Evolutionary conservation across 2,113 vertebrate species (phyloP).

Genomic region (Spheniscus mendiculus): DNA sequence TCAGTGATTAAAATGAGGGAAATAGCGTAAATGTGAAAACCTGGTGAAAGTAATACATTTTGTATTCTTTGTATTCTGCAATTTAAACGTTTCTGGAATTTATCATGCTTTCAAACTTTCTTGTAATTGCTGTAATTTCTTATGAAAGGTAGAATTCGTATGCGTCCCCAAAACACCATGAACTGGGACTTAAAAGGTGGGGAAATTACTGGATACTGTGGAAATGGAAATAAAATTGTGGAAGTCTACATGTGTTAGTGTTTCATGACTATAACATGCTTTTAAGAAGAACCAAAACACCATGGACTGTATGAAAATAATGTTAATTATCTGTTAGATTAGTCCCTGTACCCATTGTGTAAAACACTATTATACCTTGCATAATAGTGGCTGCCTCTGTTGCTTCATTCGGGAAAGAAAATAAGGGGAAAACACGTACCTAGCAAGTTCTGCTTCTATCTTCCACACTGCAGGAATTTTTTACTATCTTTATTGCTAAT

Average conservation of each 20-base stretch:
- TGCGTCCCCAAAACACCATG: not conserved
- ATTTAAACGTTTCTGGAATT: not conserved
- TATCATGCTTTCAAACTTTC: not conserved
- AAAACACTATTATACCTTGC: not conserved
- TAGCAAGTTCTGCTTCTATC: not conserved
- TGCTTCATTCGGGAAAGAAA: not conserved
- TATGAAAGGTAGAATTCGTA: not conserved
- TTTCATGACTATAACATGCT: not conserved
- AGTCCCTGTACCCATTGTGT: not conserved
- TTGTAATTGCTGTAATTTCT: not conserved
- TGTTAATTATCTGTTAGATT: not conserved
- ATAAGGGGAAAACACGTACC: not conserved
- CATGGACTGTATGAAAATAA: not conserved
- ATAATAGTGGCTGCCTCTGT: not conserved
- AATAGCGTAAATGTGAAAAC: not conserved
- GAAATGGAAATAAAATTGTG: not conserved
- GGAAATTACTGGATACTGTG: not conserved
- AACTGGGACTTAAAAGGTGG: not conserved
- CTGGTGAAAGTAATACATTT: not conserved
- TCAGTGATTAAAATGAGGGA: not conserved
- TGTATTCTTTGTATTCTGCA: not conserved
- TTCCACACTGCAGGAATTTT: not conserved
- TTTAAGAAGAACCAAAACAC: not conserved
- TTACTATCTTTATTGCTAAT: not conserved
- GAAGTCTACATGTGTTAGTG: not conserved